These are phyloP conservation scores for Drosophila parvula DNA, from an alignment of 1,140 invertebrate genomes.

Conservation along the genomic window DNA sequence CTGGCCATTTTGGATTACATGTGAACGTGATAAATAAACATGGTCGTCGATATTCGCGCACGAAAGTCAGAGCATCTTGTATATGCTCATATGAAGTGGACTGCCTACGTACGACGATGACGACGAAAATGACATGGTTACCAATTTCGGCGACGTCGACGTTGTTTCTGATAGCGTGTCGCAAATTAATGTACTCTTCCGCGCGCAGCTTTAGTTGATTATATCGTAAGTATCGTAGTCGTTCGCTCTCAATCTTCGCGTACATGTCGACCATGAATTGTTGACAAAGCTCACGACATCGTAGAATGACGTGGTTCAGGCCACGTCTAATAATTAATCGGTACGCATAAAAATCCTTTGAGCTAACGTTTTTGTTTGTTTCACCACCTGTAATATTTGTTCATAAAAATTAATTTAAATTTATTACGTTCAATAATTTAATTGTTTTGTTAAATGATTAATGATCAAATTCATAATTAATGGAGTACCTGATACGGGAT, in stretches of 20 bases:
- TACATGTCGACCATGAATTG: conserved; percentile 15
- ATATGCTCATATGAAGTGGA: too few relatives aligned
- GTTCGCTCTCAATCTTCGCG: conserved; percentile 2
- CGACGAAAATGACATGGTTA: too few relatives aligned
- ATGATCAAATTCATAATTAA: too few relatives aligned
- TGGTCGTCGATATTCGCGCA: too few relatives aligned
- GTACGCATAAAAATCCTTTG: conserved; percentile 2
- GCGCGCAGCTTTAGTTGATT: too few relatives aligned
- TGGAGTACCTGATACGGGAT: conserved; percentile 4
- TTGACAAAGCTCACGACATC: conserved; percentile 5
- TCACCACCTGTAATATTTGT: background rate
- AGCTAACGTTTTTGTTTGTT: conserved; percentile 3
- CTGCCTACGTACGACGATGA: too few relatives aligned
- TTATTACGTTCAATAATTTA: background rate
- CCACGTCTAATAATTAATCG: conserved; percentile 1
- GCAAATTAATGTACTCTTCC: too few relatives aligned
- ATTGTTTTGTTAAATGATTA: background rate
- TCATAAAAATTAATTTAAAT: background rate
- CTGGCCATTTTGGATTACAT: conserved; percentile 7
- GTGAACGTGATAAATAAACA: conserved; percentile 3
- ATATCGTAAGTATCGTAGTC: background rate
- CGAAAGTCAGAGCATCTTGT: too few relatives aligned
- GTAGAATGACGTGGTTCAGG: background rate
- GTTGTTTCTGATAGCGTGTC: too few relatives aligned
- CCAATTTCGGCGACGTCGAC: too few relatives aligned